Base-by-base conservation (phyloP, 2,888 invertebrate species). In the Drosophila affinis region DNA sequence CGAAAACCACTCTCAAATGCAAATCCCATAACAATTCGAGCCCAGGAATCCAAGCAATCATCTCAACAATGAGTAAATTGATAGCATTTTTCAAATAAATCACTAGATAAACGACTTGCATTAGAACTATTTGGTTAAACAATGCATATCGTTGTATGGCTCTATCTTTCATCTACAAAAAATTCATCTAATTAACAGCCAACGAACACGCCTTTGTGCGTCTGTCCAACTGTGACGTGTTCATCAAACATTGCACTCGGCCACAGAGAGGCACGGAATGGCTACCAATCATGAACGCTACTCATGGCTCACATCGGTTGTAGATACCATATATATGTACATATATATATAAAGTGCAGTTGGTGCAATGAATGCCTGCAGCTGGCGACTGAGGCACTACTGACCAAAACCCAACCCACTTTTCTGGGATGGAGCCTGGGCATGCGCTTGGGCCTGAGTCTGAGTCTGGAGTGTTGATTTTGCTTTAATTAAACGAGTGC, bases 201-300 rank as follows among this genome's bases (percentile, higher is more conserved):
- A 65, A 34, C 49, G 57, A 54, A 57, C 72, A 77, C 75, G 82
- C 67, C 76, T 70, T 32, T 55, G 32, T 62, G 70, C 62, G 69
- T 65, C 79, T 75, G 78, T 61, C 72, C 75, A 62, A 77, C 63
- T 84, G 79, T 77, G 79, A 87, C 85, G 85, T 87, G 88, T 85
- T 85, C 81, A 88, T 84, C 79, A 85, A 75, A 84, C 81, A 72
- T 86, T 88, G 85, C 87, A 84, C 88, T 67, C 68, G 64, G 60
- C 49, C 64, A 67, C 70, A 27, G 27, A 29, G 21, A 55, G 61
- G 21, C 72, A 74, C 62, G 63, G 59, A 71, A 61, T 70, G 84
- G 72, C 54, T 46, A 29, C 53, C 54, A 75, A 67, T 65, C 75
- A 78, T 72, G 72, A 57, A 24, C 21, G 51, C 34, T 47, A n/a